Percentiles rank a stretch among this genome's conserved stretches.
These are phyloP conservation scores for Horisme vitalbata DNA, from an alignment of 2,888 invertebrate species.

Conservation along the genomic window DNA sequence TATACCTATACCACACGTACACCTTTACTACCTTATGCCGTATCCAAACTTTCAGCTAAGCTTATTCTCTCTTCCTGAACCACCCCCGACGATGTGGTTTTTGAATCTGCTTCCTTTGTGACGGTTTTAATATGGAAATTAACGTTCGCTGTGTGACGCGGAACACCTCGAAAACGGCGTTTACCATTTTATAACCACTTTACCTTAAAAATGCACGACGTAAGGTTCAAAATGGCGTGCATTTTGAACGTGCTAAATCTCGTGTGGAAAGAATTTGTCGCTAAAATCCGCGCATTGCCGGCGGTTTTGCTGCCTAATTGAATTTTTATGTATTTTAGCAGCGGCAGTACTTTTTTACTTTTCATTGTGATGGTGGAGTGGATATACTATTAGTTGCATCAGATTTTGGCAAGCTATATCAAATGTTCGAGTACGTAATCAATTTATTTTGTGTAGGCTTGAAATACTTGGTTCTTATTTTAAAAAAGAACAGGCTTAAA, in stretches of 20 bases:
- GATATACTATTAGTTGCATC: slow-evolving; percentile 7
- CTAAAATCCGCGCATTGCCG: slow-evolving; percentile 52
- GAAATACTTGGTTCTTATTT: too few species aligned
- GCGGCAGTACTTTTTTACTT: slow-evolving; percentile 28
- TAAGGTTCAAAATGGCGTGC: slow-evolving; percentile 40
- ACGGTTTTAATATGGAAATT: slow-evolving; percentile 83
- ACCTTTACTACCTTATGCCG: slow-evolving; percentile 31
- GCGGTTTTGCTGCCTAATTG: slow-evolving; percentile 58
- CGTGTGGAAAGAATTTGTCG: slow-evolving; percentile 50
- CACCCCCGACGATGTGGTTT: slow-evolving; percentile 67
- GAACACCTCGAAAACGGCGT: slow-evolving; percentile 58
- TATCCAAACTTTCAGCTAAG: slow-evolving; percentile 37
- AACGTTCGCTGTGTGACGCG: slow-evolving; percentile 73
- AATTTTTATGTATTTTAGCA: slow-evolving; percentile 58
- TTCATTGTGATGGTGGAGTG: slow-evolving; percentile 17
- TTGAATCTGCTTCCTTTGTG: slow-evolving; percentile 83
- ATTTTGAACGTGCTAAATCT: slow-evolving; percentile 28
- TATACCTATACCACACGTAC: background rate
- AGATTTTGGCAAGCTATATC: too few species aligned
- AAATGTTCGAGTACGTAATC: too few species aligned
- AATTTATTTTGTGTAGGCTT: too few species aligned
- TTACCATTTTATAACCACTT: slow-evolving; percentile 34
- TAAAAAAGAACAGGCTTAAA: too few species aligned
- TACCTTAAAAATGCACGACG: slow-evolving; percentile 31
- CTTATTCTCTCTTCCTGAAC: slow-evolving; percentile 28